Evolutionary conservation across 2,888 invertebrate genomes (phyloP), one percentile per base, ranked within the genome.

Genomic region (Kuschelorhynchus macadamiae): DNA sequence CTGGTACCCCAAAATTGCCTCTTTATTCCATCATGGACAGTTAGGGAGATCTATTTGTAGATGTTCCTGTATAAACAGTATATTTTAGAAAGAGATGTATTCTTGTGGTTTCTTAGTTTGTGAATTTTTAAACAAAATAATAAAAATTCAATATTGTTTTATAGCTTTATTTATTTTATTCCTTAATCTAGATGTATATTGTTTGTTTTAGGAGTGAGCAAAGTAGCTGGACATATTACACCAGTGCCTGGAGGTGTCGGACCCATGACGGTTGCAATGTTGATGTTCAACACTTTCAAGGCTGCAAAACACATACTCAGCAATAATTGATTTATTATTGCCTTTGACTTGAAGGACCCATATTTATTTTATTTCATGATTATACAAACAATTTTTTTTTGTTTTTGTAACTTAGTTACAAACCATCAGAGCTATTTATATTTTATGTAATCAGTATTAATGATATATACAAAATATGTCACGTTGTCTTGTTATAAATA

Each of bases 171-270:
- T n/a, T n/a, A n/a, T n/a, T n/a, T n/a, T n/a, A n/a, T n/a, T n/a
- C n/a, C n/a, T n/a, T n/a, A n/a, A n/a, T n/a, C n/a, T n/a, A n/a
- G n/a, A n/a, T n/a, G n/a, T n/a, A n/a, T n/a, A n/a, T n/a, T n/a
- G n/a, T 11, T 53, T 17, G 74, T 82, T 80, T 71, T 85, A 91
- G 89, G 87, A 82, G 95, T 95, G 0, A 88, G 87, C 65, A 87
- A 94, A 83, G 87, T 94, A 18, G 96, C 96, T 7, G 93, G 94
- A 8, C 87, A 91, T 56, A 90, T 97, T 47, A 95, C 96, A 0
- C 96, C 96, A 0, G 97, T 96, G 0, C 96, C 96, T 0, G 91
- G 96, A 1, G 97, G 97, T 1, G 96, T 95, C 2, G 96, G 96
- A 0, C 96, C 96, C 0, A 94, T 96, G 92, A 97, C 97, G 0